Conservation (phyloP, 2,888 invertebrate species). For the Harmothoe impar region DNA sequence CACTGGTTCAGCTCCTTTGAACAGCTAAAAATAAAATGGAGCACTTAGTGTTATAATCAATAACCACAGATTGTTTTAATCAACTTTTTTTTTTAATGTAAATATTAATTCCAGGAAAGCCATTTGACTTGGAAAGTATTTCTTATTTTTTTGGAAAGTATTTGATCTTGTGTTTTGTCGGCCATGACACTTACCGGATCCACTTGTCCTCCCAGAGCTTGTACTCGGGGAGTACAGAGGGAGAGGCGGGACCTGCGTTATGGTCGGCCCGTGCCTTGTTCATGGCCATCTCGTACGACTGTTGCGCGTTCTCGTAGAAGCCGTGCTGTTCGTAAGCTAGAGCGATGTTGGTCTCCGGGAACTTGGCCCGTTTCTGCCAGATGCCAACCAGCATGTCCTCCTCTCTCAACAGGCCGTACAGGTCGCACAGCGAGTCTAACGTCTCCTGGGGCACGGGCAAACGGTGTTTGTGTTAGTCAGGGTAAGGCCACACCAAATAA, state of each 20-base stretch:
- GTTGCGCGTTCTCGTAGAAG: slow-evolving; percentile 95
- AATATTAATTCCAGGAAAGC: too few relatives aligned
- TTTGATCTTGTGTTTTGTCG: too few relatives aligned
- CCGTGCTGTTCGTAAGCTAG: slow-evolving; percentile 98
- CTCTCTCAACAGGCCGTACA: slow-evolving; percentile 96
- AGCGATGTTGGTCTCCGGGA: slow-evolving; percentile 94
- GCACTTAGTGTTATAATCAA: too few relatives aligned
- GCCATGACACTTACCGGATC: slow-evolving; percentile 79
- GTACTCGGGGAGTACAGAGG: slow-evolving; percentile 88
- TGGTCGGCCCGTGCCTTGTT: slow-evolving; percentile 93
- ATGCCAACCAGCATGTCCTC: slow-evolving; percentile 98
- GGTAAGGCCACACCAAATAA: too few relatives aligned
- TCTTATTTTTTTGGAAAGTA: too few relatives aligned
- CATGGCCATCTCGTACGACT: slow-evolving; percentile 93
- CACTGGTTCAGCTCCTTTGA: slow-evolving; percentile 98
- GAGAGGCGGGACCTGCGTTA: slow-evolving; percentile 89
- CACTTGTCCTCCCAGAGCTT: slow-evolving; percentile 84
- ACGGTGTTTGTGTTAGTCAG: too few relatives aligned
- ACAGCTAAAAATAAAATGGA: slow-evolving; percentile 85
- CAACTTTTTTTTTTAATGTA: too few relatives aligned
- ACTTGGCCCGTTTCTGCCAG: slow-evolving; percentile 96
- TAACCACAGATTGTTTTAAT: too few relatives aligned
- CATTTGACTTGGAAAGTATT: too few relatives aligned
- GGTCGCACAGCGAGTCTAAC: slow-evolving; percentile 88
- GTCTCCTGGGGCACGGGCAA: slow-evolving; percentile 83